These are phyloP conservation scores for Chironomus striatipennis DNA, from an alignment of 1,140 invertebrate genomes.

Conservation along the genomic window DNA sequence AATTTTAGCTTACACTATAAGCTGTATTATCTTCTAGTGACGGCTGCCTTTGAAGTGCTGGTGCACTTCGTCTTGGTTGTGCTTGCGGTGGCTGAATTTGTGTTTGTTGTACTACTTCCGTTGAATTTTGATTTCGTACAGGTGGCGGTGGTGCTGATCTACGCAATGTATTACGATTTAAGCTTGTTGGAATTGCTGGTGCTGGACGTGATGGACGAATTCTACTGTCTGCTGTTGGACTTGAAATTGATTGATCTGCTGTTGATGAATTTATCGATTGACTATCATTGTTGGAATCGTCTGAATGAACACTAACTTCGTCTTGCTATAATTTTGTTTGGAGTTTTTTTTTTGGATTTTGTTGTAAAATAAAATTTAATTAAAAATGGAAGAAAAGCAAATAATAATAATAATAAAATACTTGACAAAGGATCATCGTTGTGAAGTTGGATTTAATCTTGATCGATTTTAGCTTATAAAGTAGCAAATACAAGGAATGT, in stretches of 20 bases:
- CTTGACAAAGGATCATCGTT: background rate
- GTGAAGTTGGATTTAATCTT: too few species aligned
- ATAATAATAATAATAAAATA: background rate
- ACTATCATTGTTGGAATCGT: background rate
- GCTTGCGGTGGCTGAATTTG: background rate
- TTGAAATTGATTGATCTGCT: background rate
- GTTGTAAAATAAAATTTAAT: slow-evolving; percentile 15
- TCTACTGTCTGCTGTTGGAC: background rate
- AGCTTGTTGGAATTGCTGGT: background rate
- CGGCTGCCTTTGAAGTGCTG: background rate
- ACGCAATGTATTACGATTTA: background rate
- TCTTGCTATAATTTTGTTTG: background rate
- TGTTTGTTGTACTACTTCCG: background rate
- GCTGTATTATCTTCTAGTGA: slow-evolving; percentile 38
- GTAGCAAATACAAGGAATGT: too few species aligned
- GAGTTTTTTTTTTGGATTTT: background rate
- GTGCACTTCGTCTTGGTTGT: slow-evolving; percentile 31
- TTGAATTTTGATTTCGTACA: slow-evolving; percentile 26
- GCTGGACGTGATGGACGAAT: slow-evolving; percentile 23
- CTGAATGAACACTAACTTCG: slow-evolving; percentile 4
- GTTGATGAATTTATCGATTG: background rate
- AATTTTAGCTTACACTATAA: slow-evolving; percentile 26
- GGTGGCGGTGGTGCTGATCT: slow-evolving; percentile 31
- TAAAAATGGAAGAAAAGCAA: background rate
- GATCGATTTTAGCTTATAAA: too few species aligned